Percentiles rank a stretch among this genome's conserved stretches.
These are phyloP conservation scores for Charadrius vociferus DNA, from an alignment of 2,113 vertebrate genomes.

Conservation along the genomic window DNA sequence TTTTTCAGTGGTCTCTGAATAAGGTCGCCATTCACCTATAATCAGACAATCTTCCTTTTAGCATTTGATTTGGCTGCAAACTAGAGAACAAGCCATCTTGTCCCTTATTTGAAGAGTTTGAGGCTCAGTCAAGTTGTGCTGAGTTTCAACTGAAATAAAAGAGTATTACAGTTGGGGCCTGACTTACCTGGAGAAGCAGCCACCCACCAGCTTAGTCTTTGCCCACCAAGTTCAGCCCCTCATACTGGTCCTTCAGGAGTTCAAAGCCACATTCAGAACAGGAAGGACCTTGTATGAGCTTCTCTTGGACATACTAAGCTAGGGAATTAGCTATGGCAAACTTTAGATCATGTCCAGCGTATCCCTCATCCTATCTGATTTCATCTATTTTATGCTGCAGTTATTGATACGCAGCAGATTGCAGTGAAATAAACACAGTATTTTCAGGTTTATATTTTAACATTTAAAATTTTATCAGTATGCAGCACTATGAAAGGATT, in stretches of 20 bases:
- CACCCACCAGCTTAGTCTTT: not conserved
- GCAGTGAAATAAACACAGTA: constrained; percentile 3
- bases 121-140: not conserved
- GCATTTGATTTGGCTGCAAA: not conserved
- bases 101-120: not conserved
- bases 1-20: not conserved
- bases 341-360: not conserved
- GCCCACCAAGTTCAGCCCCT: not conserved
- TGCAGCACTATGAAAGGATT: not conserved
- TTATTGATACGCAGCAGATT: not conserved
- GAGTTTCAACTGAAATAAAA: not conserved
- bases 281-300: not conserved
- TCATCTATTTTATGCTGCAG: not conserved
- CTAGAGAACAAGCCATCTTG: not conserved
- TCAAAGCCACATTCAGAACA: not conserved
- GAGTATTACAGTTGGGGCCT: not conserved
- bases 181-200: not conserved
- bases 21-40: not conserved
- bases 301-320: not conserved
- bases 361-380: not conserved
- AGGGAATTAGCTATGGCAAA: not conserved
- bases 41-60: not conserved
- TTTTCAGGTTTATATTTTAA: constrained; percentile 22
- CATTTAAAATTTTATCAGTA: constrained; percentile 15
- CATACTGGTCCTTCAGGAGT: not conserved